Evolutionary conservation across 2,888 invertebrate species (phyloP).

Genomic region (Dicroscelio sp.): DNA sequence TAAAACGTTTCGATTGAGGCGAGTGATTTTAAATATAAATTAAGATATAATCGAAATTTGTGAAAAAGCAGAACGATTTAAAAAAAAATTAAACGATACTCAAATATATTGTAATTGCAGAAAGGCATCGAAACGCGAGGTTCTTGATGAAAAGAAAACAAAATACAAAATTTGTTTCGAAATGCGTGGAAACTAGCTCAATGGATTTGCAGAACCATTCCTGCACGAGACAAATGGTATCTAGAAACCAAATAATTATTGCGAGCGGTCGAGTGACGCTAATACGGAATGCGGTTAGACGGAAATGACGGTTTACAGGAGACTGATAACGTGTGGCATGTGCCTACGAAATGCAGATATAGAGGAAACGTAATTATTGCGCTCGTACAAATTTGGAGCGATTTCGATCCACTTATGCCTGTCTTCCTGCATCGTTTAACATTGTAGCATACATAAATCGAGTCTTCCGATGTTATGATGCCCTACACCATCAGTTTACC

Average conservation of each 20-base stretch:
- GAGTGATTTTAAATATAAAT: too few species aligned
- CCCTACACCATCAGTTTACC: slow-evolving; percentile 53
- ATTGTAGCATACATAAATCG: slow-evolving; percentile 75
- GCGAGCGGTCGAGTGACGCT: slow-evolving; percentile 81
- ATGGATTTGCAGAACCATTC: slow-evolving; percentile 70
- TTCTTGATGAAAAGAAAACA: too few species aligned
- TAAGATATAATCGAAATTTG: too few species aligned
- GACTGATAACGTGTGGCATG: slow-evolving; percentile 81
- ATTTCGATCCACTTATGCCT: slow-evolving; percentile 79
- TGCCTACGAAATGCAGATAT: slow-evolving; percentile 80
- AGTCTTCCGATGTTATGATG: slow-evolving; percentile 73
- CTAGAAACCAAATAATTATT: slow-evolving; percentile 81
- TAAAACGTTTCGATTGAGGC: too few species aligned
- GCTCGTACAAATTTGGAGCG: slow-evolving; percentile 81
- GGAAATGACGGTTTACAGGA: slow-evolving; percentile 82
- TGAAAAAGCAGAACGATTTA: too few species aligned
- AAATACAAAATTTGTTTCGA: too few species aligned
- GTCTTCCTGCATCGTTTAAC: slow-evolving; percentile 80
- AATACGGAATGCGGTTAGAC: slow-evolving; percentile 81
- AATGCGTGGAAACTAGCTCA: slow-evolving; percentile 59
- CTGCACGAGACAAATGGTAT: slow-evolving; percentile 73
- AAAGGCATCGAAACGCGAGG: too few species aligned
- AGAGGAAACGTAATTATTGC: slow-evolving; percentile 81
- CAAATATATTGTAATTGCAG: too few species aligned
- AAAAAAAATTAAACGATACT: too few species aligned